A percentile compares a stretch with the other conserved stretches of the same genome.
Evolutionary conservation across 2,113 vertebrate genomes (phyloP).

Genomic region (Erythrolamprus reginae): DNA sequence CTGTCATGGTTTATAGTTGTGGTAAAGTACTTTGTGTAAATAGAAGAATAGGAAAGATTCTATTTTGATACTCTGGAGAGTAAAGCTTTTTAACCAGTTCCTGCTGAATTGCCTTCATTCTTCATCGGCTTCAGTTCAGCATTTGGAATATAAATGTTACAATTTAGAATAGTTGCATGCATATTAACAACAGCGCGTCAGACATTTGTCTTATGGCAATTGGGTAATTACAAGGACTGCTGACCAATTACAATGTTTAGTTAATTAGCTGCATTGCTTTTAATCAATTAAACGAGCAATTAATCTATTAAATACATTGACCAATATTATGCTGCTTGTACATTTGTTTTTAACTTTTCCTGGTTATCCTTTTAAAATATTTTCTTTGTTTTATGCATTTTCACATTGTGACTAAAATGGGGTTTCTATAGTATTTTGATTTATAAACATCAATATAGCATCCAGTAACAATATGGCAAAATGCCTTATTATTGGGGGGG

Average conservation of each 20-base stretch:
- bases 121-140: no score
- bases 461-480: neutral
- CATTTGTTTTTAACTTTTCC: neutral
- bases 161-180: slow-evolving; percentile 13
- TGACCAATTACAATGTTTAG: slow-evolving; percentile 34
- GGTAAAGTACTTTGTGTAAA: no score
- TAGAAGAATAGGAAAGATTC: no score
- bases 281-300: slow-evolving; percentile 27
- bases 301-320: slow-evolving; percentile 13
- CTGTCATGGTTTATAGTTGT: no score
- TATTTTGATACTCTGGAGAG: no score
- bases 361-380: neutral
- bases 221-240: slow-evolving; percentile 19
- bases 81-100: no score
- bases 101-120: no score
- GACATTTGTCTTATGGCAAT: slow-evolving; percentile 21
- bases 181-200: neutral
- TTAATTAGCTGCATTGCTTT: slow-evolving; percentile 17
- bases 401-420: neutral
- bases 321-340: neutral
- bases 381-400: neutral
- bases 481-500: neutral
- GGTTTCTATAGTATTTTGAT: neutral
- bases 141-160: slow-evolving; percentile 2
- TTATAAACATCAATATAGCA: neutral